Evolutionary conservation across 2,113 vertebrate species (phyloP).

Genomic region (Panurus biarmicus): DNA sequence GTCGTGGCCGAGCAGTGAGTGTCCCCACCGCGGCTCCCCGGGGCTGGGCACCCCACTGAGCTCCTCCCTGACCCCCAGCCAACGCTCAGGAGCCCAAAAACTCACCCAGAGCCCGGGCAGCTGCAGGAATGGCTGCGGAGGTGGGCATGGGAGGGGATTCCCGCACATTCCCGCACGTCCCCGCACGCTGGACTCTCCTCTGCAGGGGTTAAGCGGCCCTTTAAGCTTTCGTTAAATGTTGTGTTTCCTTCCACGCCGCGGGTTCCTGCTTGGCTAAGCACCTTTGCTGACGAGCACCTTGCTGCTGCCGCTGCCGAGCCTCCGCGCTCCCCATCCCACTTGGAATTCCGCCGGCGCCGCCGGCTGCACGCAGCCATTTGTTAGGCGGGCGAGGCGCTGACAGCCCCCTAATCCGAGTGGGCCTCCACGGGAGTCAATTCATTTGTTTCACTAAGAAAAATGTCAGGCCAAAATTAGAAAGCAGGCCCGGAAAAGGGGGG

Average conservation of each 20-base stretch:
- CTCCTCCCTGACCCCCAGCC: not conserved
- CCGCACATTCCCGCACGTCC: fast-evolving
- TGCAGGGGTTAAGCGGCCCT: not conserved
- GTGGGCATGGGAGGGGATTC: not conserved
- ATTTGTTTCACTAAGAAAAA: constrained; percentile 80
- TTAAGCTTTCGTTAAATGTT: not conserved
- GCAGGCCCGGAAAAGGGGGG: constrained; percentile 39
- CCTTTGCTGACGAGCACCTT: constrained; percentile 36
- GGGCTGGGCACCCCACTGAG: not conserved
- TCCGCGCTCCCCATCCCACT: constrained; percentile 43
- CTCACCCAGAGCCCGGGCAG: not conserved
- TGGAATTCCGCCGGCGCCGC: constrained; percentile 74
- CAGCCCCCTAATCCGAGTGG: constrained; percentile 80
- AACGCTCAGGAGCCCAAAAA: fast-evolving
- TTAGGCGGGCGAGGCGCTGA: constrained; percentile 76
- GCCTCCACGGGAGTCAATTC: constrained; percentile 74
- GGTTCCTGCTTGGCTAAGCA: constrained; percentile 33
- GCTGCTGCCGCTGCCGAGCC: not conserved
- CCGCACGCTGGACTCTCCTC: not conserved
- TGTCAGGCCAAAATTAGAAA: constrained; percentile 79
- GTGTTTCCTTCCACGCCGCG: not conserved
- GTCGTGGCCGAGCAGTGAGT: constrained; percentile 96
- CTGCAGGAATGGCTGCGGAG: not conserved
- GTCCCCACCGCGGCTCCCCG: not conserved
- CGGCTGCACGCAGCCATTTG: constrained; percentile 79